Base-by-base conservation (phyloP, 2,113 vertebrate genomes). In the Kryptolebias marmoratus region DNA sequence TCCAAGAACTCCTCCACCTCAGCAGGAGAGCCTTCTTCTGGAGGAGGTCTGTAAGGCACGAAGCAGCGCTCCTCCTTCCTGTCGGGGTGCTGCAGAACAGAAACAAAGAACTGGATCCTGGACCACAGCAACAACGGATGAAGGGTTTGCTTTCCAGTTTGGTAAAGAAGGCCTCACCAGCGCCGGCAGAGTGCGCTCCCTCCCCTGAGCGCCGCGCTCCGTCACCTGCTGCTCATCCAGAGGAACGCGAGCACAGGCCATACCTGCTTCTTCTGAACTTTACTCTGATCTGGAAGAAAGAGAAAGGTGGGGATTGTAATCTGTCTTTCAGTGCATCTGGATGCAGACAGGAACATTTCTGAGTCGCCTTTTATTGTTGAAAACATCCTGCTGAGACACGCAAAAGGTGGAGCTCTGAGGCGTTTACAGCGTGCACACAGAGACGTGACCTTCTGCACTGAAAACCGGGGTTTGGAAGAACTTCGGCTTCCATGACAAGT, bases 1-100 rank as follows among this genome's bases (percentile, higher is more conserved):
- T 99, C 98, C 91, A 97, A 85, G 87, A 96, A 99, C 63, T 98
- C 96, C 87, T 98, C 96, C 88, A 95, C 90, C 61, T 94, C 88
- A 27, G 95, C 96, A 0, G 95, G 84, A 15, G 94, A 93, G 81
- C 93, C 89, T 57, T 92, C 83, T 56, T 90, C 88, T 7, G 96
- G 94, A 14, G 94, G 96, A 0, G 96, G 92, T 75, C 93, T 94
- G 91, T 98, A 99, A 44, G 93, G 90, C 93, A 99, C 92, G 50
- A 99, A 99, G 13, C 93, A 94, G 54, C 95, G 94, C 68, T 97
- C 95, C 83, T 95, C 93, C 87, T 94, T 96, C 79, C 96, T 93
- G 78, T 93, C 92, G 0, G 96, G 96, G 87, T 96, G 95, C 97
- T 98, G 92, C 16, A 0, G 50, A 14, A 32, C 9, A 67, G 57